phyloP scores from a whole-genome alignment of 1,140 invertebrate genomes.

The Papilio helenus region DNA sequence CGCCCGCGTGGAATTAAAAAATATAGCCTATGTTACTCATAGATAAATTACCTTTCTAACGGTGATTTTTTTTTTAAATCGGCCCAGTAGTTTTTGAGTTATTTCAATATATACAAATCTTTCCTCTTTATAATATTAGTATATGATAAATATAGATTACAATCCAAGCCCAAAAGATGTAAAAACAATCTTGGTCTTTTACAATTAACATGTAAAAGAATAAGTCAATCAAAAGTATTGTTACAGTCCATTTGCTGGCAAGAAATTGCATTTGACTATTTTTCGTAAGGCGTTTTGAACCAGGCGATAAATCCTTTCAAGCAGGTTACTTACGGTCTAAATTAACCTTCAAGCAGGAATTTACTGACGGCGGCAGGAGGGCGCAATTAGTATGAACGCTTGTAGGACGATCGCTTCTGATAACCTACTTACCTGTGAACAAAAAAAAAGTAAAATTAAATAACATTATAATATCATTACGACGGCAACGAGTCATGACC shows the following conservation, averaged over 20 bases:
- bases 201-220: background rate
- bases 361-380: slow-evolving; percentile 41
- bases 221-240: background rate
- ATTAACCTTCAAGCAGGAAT: slow-evolving; percentile 18
- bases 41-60: too few species aligned
- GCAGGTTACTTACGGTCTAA: slow-evolving; percentile 38
- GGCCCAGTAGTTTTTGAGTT: too few species aligned
- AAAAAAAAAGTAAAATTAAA: slow-evolving; percentile 75
- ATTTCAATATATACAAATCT: too few species aligned
- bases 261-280: slow-evolving; percentile 15
- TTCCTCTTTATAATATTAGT: too few species aligned
- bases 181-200: background rate
- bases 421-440: slow-evolving; percentile 77
- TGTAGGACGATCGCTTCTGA: slow-evolving; percentile 43
- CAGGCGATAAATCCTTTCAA: slow-evolving; percentile 32
- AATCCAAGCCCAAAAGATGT: too few species aligned
- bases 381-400: slow-evolving; percentile 39
- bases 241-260: background rate
- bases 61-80: too few species aligned
- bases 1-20: too few species aligned
- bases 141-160: background rate
- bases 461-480: slow-evolving; percentile 79
- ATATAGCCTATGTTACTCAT: too few species aligned
- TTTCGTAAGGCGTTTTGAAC: slow-evolving; percentile 18
- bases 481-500: slow-evolving; percentile 65